Evolutionary conservation across 2,888 invertebrate genomes (phyloP).

Genomic region (Lasioglossum morio): DNA sequence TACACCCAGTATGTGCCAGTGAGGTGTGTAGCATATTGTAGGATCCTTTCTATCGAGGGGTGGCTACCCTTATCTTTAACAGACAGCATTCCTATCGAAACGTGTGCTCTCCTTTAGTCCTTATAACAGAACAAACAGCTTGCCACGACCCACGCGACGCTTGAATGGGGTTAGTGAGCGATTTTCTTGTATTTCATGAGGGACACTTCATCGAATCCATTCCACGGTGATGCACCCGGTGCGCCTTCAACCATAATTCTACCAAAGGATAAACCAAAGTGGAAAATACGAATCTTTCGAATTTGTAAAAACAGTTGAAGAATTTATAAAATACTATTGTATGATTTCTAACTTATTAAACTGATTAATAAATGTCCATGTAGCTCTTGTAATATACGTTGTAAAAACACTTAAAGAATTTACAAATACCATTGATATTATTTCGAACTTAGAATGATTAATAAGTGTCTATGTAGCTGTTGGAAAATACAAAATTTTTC

Average conservation of each 20-base stretch:
- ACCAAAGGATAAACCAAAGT: background rate
- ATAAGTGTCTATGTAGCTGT: too few relatives aligned
- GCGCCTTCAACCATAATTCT: background rate
- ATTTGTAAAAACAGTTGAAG: background rate
- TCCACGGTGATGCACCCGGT: conserved; percentile 35
- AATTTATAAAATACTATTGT: too few relatives aligned
- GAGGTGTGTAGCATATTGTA: conserved; percentile 74
- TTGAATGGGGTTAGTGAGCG: conserved; percentile 77
- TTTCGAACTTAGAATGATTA: too few relatives aligned
- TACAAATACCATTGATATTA: too few relatives aligned
- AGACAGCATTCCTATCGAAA: conserved; percentile 79
- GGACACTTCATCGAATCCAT: conserved; percentile 43
- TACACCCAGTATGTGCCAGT: conserved; percentile 56
- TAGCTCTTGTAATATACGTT: too few relatives aligned
- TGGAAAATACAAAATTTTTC: too few relatives aligned
- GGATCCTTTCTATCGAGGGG: conserved; percentile 70
- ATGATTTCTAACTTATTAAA: background rate
- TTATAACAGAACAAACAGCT: conserved; percentile 63
- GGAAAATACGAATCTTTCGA: background rate
- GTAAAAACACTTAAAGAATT: too few relatives aligned
- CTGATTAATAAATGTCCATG: too few relatives aligned
- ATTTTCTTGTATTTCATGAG: conserved; percentile 60
- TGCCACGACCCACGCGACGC: conserved; percentile 62
- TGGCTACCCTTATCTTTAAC: conserved; percentile 80
- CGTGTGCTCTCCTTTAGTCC: conserved; percentile 57